A percentile compares a stretch with the other conserved stretches of the same genome.
These are phyloP conservation scores for Agonum fuliginosum DNA, from an alignment of 2,888 invertebrate genomes.

Conservation along the genomic window DNA sequence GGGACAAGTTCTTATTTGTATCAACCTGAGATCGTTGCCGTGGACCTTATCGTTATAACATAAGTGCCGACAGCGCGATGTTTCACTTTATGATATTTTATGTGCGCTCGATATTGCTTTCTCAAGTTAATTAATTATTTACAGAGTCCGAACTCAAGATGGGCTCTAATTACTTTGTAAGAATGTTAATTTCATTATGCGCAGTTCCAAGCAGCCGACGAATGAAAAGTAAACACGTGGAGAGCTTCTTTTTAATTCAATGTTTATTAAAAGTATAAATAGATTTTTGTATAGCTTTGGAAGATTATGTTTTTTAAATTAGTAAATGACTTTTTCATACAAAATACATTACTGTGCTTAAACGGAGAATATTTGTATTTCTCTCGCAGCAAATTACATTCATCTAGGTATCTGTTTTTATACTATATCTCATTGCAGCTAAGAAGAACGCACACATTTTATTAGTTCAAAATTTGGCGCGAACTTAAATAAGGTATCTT, in stretches of 20 bases:
- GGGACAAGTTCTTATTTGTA: slow-evolving; percentile 45
- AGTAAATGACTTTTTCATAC: neutral
- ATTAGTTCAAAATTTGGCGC: no score
- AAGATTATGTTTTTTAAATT: slow-evolving; percentile 9
- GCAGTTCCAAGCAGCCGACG: neutral
- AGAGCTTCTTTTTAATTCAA: slow-evolving; percentile 15
- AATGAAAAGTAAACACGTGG: slow-evolving; percentile 27
- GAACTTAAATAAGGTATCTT: no score
- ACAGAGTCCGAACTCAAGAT: slow-evolving; percentile 13
- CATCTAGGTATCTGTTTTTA: no score
- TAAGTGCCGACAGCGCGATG: slow-evolving; percentile 14
- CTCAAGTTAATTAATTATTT: slow-evolving; percentile 44
- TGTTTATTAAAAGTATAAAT: slow-evolving; percentile 16
- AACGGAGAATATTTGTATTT: neutral
- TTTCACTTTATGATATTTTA: slow-evolving; percentile 31
- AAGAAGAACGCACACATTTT: no score
- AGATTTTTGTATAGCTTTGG: slow-evolving; percentile 14
- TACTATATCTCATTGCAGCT: no score
- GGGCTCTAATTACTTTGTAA: slow-evolving; percentile 37
- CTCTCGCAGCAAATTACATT: neutral
- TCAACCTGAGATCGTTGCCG: slow-evolving; percentile 26
- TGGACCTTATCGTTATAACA: slow-evolving; percentile 30
- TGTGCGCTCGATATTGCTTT: slow-evolving; percentile 22
- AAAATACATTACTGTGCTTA: neutral
- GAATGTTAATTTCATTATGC: slow-evolving; percentile 28